Percentiles rank a stretch among this genome's conserved stretches.
These are phyloP conservation scores for Taenioides sp. DNA, from an alignment of 2,797 vertebrate species.

Conservation along the genomic window DNA sequence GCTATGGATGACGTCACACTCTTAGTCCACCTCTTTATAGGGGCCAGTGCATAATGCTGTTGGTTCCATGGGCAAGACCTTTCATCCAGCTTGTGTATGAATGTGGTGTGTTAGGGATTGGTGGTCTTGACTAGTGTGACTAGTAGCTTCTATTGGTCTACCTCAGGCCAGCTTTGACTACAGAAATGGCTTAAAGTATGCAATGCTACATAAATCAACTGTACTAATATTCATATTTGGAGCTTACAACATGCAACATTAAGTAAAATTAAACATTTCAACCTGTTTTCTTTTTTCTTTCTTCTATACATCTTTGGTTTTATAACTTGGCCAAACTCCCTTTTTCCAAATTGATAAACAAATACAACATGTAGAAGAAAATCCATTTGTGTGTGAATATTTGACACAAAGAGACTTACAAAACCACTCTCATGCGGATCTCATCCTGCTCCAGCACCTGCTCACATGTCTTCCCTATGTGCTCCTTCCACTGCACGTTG, in stretches of 20 bases:
- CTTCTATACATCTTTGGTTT: not conserved
- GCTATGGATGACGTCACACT: no score
- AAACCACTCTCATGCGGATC: constrained; percentile 92
- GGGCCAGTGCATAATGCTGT: no score
- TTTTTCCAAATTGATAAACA: not conserved
- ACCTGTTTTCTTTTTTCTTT: not conserved
- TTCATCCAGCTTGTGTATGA: no score
- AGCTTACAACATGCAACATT: no score
- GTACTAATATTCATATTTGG: not conserved
- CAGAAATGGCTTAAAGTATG: not conserved
- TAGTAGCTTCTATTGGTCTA: not conserved
- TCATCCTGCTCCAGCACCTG: constrained; percentile 94
- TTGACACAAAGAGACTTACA: constrained; percentile 79
- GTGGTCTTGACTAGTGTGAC: not conserved
- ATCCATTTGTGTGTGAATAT: not conserved
- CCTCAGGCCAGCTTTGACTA: not conserved
- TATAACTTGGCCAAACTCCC: not conserved
- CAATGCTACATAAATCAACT: not conserved
- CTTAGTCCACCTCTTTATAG: no score
- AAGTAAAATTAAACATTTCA: not conserved
- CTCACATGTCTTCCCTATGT: constrained; percentile 92
- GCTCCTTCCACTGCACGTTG: constrained; percentile 95
- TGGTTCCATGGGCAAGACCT: no score
- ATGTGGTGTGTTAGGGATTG: not conserved
- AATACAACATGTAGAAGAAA: not conserved